These are phyloP conservation scores for Tenthredo distinguenda DNA, from an alignment of 2,888 invertebrate species.

Conservation along the genomic window DNA sequence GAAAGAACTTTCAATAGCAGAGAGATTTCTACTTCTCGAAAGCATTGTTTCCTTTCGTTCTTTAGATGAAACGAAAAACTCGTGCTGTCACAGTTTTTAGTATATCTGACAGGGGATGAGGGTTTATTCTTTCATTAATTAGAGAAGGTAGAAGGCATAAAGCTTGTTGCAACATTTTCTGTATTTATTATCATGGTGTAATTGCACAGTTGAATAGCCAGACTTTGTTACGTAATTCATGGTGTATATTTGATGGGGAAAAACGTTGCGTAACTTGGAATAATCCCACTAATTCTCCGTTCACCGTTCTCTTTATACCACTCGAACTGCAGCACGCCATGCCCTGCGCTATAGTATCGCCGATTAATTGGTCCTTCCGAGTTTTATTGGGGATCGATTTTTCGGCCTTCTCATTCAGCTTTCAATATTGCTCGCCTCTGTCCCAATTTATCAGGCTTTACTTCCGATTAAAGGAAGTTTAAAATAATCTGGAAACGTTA, in stretches of 20 bases:
- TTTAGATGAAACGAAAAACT: neutral
- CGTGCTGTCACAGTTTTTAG: neutral
- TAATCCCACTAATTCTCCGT: neutral
- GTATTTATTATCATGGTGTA: neutral
- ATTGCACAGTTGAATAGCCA: neutral
- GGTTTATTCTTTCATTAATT: conserved; percentile 7
- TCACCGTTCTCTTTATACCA: neutral
- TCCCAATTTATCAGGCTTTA: conserved; percentile 37
- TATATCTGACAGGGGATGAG: neutral
- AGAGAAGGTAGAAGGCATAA: neutral
- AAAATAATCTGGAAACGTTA: neutral
- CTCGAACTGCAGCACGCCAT: conserved; percentile 20
- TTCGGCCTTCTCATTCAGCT: conserved; percentile 23
- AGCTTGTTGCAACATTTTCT: neutral
- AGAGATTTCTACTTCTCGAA: neutral
- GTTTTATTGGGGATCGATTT: conserved; percentile 36
- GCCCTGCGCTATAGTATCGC: neutral
- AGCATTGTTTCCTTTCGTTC: neutral
- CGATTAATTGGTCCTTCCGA: conserved; percentile 27
- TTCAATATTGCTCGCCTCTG: conserved; percentile 12
- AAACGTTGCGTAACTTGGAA: conserved; percentile 17
- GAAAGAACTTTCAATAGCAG: neutral
- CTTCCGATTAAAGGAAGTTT: conserved; percentile 3
- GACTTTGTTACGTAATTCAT: conserved; percentile 14
- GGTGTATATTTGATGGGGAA: conserved; percentile 16